Evolutionary conservation across 2,113 vertebrate genomes (phyloP).

Genomic region (Planiliza haematocheilus): DNA sequence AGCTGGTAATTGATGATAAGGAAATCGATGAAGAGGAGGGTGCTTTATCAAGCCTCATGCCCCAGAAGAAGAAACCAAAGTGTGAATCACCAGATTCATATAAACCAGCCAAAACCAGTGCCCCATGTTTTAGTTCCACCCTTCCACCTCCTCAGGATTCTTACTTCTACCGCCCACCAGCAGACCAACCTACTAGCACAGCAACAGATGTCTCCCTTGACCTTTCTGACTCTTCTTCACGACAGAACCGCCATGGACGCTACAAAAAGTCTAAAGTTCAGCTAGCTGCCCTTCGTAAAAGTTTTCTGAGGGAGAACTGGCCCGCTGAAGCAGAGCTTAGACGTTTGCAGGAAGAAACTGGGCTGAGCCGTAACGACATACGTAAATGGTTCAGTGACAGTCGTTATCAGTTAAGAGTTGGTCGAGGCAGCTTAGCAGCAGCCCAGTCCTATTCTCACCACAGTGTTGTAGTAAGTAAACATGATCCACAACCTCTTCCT

Average conservation of each 20-base stretch:
- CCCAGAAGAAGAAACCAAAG: constrained; percentile 68
- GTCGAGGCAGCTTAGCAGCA: constrained; percentile 75
- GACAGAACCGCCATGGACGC: constrained; percentile 77
- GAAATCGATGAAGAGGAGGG: constrained; percentile 49
- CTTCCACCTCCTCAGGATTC: constrained; percentile 84
- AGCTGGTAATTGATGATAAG: constrained; percentile 54
- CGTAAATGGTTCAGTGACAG: constrained; percentile 88
- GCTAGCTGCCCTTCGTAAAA: constrained; percentile 81
- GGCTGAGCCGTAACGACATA: constrained; percentile 85
- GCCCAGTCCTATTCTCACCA: constrained; percentile 67
- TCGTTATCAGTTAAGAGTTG: constrained; percentile 83
- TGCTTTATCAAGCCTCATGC: constrained; percentile 29
- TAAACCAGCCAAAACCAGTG: constrained; percentile 71
- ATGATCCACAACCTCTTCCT: constrained; percentile 77
- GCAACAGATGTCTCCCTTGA: constrained; percentile 67
- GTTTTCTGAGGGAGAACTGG: constrained; percentile 83
- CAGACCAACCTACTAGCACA: constrained; percentile 58
- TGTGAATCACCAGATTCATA: constrained; percentile 75
- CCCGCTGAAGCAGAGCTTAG: constrained; percentile 85
- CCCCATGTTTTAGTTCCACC: constrained; percentile 78
- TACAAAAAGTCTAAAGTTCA: constrained; percentile 86
- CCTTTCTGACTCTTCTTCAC: constrained; percentile 66
- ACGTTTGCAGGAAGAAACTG: constrained; percentile 85
- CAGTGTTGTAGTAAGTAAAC: constrained; percentile 59
- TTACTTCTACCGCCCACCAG: constrained; percentile 80